Conservation (phyloP, 2,888 invertebrate species). For the Dioctria linearis region DNA sequence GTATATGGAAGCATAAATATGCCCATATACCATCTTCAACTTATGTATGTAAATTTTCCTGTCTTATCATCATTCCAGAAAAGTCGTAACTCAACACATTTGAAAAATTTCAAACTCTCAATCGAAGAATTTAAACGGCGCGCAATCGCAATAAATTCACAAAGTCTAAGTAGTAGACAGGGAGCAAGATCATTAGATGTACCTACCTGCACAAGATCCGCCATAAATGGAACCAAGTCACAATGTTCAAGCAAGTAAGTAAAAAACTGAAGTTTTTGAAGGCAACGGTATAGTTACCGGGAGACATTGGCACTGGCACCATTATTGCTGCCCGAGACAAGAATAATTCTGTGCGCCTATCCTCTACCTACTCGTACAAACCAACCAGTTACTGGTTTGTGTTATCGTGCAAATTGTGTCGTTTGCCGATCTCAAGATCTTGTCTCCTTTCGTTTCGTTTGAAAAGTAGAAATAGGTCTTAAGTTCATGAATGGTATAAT, state of each 20-base stretch:
- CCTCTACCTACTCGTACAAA: too few species aligned
- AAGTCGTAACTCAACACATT: neutral
- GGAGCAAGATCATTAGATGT: constrained; percentile 40
- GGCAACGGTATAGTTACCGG: constrained; percentile 42
- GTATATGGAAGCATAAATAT: too few species aligned
- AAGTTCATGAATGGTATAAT: constrained; percentile 48
- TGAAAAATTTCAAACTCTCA: constrained; percentile 17
- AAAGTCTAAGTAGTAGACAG: constrained; percentile 10
- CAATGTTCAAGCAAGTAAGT: constrained; percentile 5
- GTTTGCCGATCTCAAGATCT: constrained; percentile 8
- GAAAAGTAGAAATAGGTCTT: constrained; percentile 50
- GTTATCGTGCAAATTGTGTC: constrained; percentile 20
- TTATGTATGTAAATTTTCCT: too few species aligned
- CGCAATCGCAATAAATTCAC: constrained; percentile 1
- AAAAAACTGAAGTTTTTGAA: constrained; percentile 6
- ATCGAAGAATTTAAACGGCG: constrained; percentile 3
- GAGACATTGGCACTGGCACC: constrained; percentile 17
- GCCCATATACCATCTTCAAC: too few species aligned
- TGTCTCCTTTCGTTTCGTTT: constrained; percentile 24
- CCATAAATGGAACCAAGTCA: constrained; percentile 34
- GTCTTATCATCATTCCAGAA: too few species aligned
- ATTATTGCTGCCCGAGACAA: constrained; percentile 7
- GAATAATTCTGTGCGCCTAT: constrained; percentile 21
- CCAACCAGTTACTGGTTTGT: constrained; percentile 20
- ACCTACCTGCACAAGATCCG: neutral